These are phyloP conservation scores for Drosophila prolongata DNA, from an alignment of 2,888 invertebrate genomes.

Conservation along the genomic window DNA sequence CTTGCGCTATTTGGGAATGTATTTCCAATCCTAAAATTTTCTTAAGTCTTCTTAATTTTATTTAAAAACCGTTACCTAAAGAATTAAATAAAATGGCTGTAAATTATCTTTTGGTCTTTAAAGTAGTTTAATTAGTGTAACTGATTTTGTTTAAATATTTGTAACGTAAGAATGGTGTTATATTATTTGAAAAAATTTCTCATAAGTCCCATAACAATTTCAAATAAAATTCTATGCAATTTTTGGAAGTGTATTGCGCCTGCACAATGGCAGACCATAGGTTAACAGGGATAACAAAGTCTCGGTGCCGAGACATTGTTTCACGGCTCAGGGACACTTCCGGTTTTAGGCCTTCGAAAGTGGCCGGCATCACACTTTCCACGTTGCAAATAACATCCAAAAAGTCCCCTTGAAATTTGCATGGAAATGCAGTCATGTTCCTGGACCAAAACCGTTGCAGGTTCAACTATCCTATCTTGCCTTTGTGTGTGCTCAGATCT, in stretches of 20 bases:
- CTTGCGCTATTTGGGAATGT: too few relatives aligned
- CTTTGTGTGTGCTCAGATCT: slow-evolving; percentile 21
- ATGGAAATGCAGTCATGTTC: slow-evolving; percentile 21
- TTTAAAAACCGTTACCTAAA: too few relatives aligned
- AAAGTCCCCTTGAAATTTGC: slow-evolving; percentile 21
- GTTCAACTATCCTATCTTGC: slow-evolving; percentile 5
- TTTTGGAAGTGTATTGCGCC: background rate
- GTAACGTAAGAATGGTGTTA: too few relatives aligned
- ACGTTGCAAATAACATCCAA: background rate
- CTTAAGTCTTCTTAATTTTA: too few relatives aligned
- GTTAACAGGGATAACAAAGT: slow-evolving; percentile 2
- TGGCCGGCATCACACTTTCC: background rate
- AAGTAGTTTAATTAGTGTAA: too few relatives aligned
- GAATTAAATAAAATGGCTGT: too few relatives aligned
- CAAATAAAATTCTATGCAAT: too few relatives aligned
- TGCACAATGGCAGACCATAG: background rate
- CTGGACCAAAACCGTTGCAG: slow-evolving; percentile 14
- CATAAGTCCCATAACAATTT: too few relatives aligned
- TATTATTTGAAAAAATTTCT: too few relatives aligned
- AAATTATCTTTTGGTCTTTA: too few relatives aligned
- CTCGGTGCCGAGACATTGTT: slow-evolving; percentile 25
- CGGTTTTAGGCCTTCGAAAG: slow-evolving; percentile 31
- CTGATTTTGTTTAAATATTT: too few relatives aligned
- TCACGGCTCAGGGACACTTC: slow-evolving; percentile 27
- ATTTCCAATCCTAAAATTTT: too few relatives aligned